Evolutionary conservation across 2,113 vertebrate genomes (phyloP).

Genomic region (Bungarus multicinctus): DNA sequence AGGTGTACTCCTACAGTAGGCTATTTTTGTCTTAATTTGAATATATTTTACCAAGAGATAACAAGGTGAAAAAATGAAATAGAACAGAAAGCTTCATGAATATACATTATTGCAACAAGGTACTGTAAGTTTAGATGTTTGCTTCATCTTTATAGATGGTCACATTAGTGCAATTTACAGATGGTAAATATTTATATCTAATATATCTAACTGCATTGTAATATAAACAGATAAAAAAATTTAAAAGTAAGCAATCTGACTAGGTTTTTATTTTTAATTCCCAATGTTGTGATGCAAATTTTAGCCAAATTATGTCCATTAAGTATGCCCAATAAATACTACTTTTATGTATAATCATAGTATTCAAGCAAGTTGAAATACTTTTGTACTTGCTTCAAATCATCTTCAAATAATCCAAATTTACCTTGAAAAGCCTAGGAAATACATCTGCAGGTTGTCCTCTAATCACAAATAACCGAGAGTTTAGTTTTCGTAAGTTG

Average conservation of each 20-base stretch:
- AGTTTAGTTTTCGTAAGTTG: conserved; percentile 91
- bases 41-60: neutral
- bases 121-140: neutral
- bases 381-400: neutral
- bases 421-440: conserved; percentile 93
- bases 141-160: neutral
- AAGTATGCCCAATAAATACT: neutral
- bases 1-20: neutral
- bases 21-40: neutral
- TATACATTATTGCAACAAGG: neutral
- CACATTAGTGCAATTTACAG: neutral
- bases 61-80: neutral
- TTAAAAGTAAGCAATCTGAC: neutral
- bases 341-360: neutral
- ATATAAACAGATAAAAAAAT: neutral
- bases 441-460: conserved; percentile 96
- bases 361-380: neutral
- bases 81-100: neutral
- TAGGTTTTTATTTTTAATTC: neutral
- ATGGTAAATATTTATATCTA: neutral
- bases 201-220: neutral
- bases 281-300: neutral
- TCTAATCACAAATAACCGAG: conserved; percentile 92
- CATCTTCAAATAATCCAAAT: conserved; percentile 9
- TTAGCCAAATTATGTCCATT: neutral